Percentiles rank a stretch among this genome's conserved stretches.
These are phyloP conservation scores for Siniperca undulata DNA, from an alignment of 2,797 vertebrate species.

Conservation along the genomic window DNA sequence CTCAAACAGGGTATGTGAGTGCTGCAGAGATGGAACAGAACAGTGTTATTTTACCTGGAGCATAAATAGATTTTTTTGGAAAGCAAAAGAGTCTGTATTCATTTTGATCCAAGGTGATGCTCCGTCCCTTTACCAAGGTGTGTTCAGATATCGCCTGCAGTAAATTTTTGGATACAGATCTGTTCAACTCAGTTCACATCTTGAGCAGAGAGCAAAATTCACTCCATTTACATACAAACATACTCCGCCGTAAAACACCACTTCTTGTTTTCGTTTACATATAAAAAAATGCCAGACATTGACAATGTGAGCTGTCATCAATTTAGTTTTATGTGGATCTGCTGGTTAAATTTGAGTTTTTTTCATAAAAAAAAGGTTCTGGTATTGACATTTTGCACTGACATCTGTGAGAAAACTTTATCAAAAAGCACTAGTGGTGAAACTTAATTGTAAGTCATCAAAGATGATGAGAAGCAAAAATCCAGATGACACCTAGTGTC, in stretches of 20 bases:
- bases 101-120: conserved; percentile 5
- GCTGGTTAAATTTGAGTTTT: background rate
- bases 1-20: background rate
- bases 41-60: conserved; percentile 5
- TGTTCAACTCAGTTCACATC: background rate
- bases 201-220: background rate
- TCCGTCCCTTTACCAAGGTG: background rate
- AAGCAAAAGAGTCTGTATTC: background rate
- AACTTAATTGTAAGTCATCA: background rate
- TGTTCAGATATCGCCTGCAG: conserved; percentile 4
- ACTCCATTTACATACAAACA: background rate
- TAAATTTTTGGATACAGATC: background rate
- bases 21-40: background rate
- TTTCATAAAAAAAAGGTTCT: background rate
- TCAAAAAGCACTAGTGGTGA: background rate
- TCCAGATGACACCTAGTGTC: background rate
- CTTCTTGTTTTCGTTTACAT: background rate
- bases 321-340: background rate
- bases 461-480: background rate
- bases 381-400: background rate
- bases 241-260: background rate
- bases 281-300: background rate
- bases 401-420: background rate
- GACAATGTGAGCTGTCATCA: background rate
- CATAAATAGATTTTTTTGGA: background rate